These are phyloP conservation scores for Brachionus sp. DNA, from an alignment of 1,140 invertebrate genomes.

Conservation along the genomic window DNA sequence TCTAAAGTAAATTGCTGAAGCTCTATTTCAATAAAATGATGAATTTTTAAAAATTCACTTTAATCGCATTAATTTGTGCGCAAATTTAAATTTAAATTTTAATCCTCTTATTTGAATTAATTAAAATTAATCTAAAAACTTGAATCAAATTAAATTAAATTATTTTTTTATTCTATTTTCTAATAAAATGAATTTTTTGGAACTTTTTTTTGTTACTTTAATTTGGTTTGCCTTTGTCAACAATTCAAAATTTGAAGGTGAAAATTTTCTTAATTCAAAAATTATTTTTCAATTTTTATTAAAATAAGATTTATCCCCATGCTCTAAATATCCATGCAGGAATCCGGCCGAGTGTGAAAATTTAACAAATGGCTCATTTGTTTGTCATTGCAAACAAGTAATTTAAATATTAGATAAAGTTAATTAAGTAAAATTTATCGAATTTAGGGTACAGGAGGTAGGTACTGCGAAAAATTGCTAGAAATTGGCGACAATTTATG, in stretches of 20 bases:
- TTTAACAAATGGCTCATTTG: constrained; percentile 4
- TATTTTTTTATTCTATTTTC: not conserved
- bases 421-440: not conserved
- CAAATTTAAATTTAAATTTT: not conserved
- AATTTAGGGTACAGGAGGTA: constrained; percentile 8
- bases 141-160: not conserved
- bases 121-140: not conserved
- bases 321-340: not conserved
- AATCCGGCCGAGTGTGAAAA: constrained; percentile 26
- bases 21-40: not conserved
- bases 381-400: constrained; percentile 25
- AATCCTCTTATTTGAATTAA: not conserved
- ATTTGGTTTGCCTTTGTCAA: not conserved
- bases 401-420: not conserved
- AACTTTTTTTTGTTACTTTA: not conserved
- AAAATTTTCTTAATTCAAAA: not conserved
- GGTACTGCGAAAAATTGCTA: constrained; percentile 20
- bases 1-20: constrained; percentile 21
- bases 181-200: not conserved
- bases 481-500: constrained; percentile 17
- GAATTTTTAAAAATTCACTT: constrained; percentile 3
- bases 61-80: not conserved
- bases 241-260: not conserved
- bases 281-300: not conserved
- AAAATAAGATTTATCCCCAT: not conserved